Conservation (phyloP, 2,113 vertebrate genomes). For the Serranochromis macrocephalus region DNA sequence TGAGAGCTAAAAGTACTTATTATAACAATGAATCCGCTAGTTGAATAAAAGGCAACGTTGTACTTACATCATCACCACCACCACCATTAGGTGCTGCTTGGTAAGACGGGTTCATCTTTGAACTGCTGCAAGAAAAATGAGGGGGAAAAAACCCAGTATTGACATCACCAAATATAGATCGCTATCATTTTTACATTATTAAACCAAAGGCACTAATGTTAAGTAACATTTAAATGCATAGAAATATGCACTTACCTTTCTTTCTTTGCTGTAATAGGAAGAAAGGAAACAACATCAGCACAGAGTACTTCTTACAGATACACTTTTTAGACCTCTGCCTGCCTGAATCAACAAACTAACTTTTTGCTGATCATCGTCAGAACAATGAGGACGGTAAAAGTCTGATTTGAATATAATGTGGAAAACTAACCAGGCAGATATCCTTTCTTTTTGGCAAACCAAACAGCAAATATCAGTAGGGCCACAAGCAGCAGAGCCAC, state of each 20-base stretch:
- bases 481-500: slow-evolving; percentile 60
- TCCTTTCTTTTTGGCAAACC: slow-evolving; percentile 81
- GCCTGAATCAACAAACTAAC: not conserved
- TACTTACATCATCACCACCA: slow-evolving; percentile 63
- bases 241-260: slow-evolving; percentile 55
- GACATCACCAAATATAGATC: not conserved
- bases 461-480: slow-evolving; percentile 59
- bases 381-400: not conserved
- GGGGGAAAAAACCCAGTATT: not conserved
- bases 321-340: not conserved
- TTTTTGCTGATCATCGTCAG: not conserved
- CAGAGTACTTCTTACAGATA: not conserved
- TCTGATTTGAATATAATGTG: not conserved
- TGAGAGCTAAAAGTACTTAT: not conserved
- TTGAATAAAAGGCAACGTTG: not conserved
- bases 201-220: not conserved
- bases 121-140: slow-evolving; percentile 33
- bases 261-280: slow-evolving; percentile 41
- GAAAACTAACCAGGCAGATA: slow-evolving; percentile 79
- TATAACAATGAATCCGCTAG: not conserved
- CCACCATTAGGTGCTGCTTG: slow-evolving; percentile 28
- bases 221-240: not conserved
- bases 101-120: slow-evolving; percentile 51
- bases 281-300: not conserved
- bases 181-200: not conserved